Percentiles rank a stretch among this genome's conserved stretches.
These are phyloP conservation scores for Peromyscus maniculatus DNA, from an alignment of 2,113 vertebrate genomes.

Conservation along the genomic window DNA sequence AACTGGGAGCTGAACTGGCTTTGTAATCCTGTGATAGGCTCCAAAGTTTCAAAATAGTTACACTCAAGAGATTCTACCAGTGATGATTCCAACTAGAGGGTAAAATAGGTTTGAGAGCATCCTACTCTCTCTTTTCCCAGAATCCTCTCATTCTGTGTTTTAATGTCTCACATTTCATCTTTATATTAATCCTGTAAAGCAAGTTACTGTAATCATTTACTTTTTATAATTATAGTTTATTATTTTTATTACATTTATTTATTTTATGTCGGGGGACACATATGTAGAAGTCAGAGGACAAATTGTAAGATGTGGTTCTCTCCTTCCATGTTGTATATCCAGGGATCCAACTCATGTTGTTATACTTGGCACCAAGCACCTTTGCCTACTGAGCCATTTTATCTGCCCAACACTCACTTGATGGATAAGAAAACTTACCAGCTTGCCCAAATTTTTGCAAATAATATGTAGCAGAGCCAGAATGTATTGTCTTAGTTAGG, in stretches of 20 bases:
- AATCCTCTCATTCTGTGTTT: background rate
- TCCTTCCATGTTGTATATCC: background rate
- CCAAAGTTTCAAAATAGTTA: background rate
- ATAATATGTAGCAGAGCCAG: background rate
- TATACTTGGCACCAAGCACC: background rate
- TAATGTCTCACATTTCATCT: background rate
- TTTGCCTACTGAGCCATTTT: background rate
- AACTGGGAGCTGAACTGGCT: background rate
- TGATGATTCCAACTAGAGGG: background rate
- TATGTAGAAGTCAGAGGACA: background rate
- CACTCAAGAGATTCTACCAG: background rate
- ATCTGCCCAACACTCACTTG: background rate
- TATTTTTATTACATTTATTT: background rate
- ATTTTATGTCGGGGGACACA: background rate
- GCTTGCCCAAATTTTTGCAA: background rate
- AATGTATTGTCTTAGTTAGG: too few relatives aligned
- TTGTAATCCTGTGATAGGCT: background rate
- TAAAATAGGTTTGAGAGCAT: background rate
- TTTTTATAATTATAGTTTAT: background rate
- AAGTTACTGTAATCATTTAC: background rate
- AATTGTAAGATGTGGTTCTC: background rate
- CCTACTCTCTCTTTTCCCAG: background rate
- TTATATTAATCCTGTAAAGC: conserved; percentile 22
- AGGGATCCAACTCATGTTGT: background rate
- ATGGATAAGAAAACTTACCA: conserved; percentile 16